Conservation (phyloP, 2,888 invertebrate species). For the Xylocampa areola region DNA sequence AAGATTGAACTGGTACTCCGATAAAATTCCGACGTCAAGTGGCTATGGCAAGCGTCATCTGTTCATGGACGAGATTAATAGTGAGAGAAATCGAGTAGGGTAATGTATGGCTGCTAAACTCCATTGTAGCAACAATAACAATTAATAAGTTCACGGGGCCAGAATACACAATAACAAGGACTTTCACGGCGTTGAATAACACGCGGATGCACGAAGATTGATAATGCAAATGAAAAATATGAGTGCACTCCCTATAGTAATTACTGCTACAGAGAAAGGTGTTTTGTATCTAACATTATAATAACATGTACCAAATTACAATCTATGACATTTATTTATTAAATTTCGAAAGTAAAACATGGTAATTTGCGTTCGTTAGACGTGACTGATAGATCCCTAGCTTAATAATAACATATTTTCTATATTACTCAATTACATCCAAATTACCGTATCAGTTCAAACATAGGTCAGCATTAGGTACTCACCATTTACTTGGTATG, state of each 20-base stretch:
- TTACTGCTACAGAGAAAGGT: conserved; percentile 80
- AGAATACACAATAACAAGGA: conserved; percentile 72
- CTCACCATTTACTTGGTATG: conserved; percentile 25
- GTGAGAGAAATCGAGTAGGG: conserved; percentile 52
- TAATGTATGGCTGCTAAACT: conserved; percentile 54
- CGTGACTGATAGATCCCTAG: conserved; percentile 75
- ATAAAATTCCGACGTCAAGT: conserved; percentile 63
- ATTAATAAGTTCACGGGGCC: conserved; percentile 72
- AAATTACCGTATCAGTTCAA: conserved; percentile 27
- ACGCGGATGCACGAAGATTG: conserved; percentile 76
- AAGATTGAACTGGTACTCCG: conserved; percentile 47
- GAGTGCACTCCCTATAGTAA: conserved; percentile 76
- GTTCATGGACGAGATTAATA: conserved; percentile 42
- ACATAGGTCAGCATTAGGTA: neutral
- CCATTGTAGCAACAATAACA: conserved; percentile 68
- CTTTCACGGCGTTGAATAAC: conserved; percentile 78
- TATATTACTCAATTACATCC: conserved; percentile 51
- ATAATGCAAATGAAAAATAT: conserved; percentile 78
- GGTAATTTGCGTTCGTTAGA: conserved; percentile 73
- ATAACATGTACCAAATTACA: conserved; percentile 79
- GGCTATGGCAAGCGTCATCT: conserved; percentile 24
- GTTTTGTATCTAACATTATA: conserved; percentile 77
- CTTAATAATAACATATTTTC: conserved; percentile 64
- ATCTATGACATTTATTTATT: conserved; percentile 83
- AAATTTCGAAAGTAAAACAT: conserved; percentile 79